A percentile compares a stretch with the other conserved stretches of the same genome.
These are phyloP conservation scores for Lampropteryx suffumata DNA, from an alignment of 2,888 invertebrate genomes.

Conservation along the genomic window DNA sequence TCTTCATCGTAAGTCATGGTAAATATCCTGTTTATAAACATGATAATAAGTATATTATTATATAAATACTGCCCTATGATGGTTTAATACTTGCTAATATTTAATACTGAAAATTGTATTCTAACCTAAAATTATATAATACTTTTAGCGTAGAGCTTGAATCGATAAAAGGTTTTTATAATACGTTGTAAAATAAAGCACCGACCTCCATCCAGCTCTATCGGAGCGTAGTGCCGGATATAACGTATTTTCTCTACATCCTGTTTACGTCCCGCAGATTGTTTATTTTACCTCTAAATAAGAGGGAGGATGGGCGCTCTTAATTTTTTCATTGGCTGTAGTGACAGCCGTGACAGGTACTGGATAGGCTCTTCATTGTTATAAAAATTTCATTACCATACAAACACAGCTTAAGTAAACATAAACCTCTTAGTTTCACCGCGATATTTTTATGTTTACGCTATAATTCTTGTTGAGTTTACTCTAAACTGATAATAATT, in stretches of 20 bases:
- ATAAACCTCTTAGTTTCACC: slow-evolving; percentile 39
- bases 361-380: slow-evolving; percentile 35
- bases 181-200: slow-evolving; percentile 1
- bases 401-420: slow-evolving; percentile 38
- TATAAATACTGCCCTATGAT: no score
- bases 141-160: no score
- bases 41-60: no score
- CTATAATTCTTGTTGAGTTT: slow-evolving; percentile 65
- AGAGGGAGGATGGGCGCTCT: slow-evolving; percentile 29
- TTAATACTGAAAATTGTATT: no score
- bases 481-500: slow-evolving; percentile 68
- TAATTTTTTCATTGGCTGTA: slow-evolving; percentile 30
- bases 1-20: no score
- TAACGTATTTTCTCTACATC: slow-evolving; percentile 34
- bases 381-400: slow-evolving; percentile 37
- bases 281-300: slow-evolving; percentile 34
- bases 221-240: slow-evolving; percentile 34
- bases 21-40: no score
- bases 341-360: slow-evolving; percentile 24
- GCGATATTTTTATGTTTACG: slow-evolving; percentile 60
- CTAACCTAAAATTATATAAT: no score
- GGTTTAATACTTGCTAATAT: no score
- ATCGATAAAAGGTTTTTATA: no score
- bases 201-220: slow-evolving; percentile 4
- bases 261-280: slow-evolving; percentile 31